A percentile compares a stretch with the other conserved stretches of the same genome.
Conservation (phyloP, 2,113 vertebrate species). For the Ailuropoda melanoleuca region DNA sequence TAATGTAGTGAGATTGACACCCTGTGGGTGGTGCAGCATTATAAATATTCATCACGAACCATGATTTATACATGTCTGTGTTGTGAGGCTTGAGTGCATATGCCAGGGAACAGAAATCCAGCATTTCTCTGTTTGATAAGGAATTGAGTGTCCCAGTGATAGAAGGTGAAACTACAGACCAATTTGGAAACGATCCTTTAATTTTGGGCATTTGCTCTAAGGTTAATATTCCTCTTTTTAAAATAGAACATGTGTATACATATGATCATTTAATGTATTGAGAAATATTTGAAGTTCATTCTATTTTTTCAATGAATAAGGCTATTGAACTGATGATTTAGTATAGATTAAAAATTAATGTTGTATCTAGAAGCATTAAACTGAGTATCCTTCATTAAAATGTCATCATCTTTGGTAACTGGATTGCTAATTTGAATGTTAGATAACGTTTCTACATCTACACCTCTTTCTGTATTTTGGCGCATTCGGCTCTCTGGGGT, state of each 20-base stretch:
- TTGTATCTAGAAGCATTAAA: slow-evolving; percentile 36
- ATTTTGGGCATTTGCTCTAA: slow-evolving; percentile 41
- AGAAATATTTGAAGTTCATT: slow-evolving; percentile 62
- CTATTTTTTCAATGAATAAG: slow-evolving; percentile 65
- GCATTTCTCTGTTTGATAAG: slow-evolving; percentile 22
- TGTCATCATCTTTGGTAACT: background rate
- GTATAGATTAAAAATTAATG: slow-evolving; percentile 32
- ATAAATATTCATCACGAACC: slow-evolving; percentile 61
- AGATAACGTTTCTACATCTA: background rate
- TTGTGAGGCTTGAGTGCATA: background rate
- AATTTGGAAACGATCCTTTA: slow-evolving; percentile 50
- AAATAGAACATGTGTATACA: background rate
- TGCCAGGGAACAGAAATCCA: slow-evolving; percentile 29
- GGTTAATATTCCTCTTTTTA: slow-evolving; percentile 37
- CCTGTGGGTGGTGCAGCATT: slow-evolving; percentile 53
- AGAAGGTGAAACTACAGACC: slow-evolving; percentile 33
- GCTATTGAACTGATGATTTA: slow-evolving; percentile 40
- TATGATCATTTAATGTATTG: slow-evolving; percentile 28
- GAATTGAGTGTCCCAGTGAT: slow-evolving; percentile 23
- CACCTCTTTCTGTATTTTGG: background rate
- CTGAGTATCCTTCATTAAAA: background rate
- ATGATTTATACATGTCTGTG: background rate
- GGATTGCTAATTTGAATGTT: slow-evolving; percentile 1
- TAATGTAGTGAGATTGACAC: slow-evolving; percentile 52
- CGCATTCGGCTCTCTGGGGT: background rate